Percentiles rank a stretch among this genome's conserved stretches.
Conservation (phyloP, 1,140 invertebrate genomes). For the Aphidius ervi region DNA sequence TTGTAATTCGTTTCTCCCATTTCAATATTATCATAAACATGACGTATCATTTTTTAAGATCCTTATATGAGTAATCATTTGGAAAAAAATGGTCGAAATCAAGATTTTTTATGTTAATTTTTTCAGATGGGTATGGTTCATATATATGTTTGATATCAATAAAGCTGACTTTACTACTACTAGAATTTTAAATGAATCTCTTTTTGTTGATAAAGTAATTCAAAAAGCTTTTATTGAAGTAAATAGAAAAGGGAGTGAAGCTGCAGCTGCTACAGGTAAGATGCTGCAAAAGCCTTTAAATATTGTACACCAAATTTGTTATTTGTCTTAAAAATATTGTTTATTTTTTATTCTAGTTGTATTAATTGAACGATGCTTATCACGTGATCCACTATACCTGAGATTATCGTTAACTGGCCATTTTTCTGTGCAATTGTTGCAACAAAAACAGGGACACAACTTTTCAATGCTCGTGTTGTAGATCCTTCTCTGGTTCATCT, state of each 20-base stretch:
- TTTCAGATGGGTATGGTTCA: conserved; percentile 50
- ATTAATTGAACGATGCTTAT: neutral
- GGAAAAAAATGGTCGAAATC: too few species aligned
- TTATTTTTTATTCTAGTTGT: conserved; percentile 3
- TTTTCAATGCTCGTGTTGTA: conserved; percentile 8
- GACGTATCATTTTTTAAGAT: too few species aligned
- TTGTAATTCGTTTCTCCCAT: too few species aligned
- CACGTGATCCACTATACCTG: neutral
- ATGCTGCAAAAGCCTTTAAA: conserved; percentile 27
- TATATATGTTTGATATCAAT: conserved; percentile 45
- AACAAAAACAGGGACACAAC: conserved; percentile 6
- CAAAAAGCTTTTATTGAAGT: conserved; percentile 74
- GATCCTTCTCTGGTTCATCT: neutral
- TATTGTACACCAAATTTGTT: too few species aligned
- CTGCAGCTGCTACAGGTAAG: conserved; percentile 68
- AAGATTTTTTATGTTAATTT: too few species aligned
- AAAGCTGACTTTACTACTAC: neutral
- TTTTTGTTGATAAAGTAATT: conserved; percentile 52
- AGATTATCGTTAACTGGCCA: conserved; percentile 3
- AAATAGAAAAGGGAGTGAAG: conserved; percentile 74
- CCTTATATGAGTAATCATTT: too few species aligned
- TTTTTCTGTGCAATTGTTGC: conserved; percentile 14
- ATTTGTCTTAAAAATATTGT: too few species aligned
- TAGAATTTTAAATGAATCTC: too few species aligned
- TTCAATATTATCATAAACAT: too few species aligned